Evolutionary conservation across 2,888 invertebrate genomes (phyloP), one percentile per base, ranked within the genome.

Genomic region (Protonemura montana): DNA sequence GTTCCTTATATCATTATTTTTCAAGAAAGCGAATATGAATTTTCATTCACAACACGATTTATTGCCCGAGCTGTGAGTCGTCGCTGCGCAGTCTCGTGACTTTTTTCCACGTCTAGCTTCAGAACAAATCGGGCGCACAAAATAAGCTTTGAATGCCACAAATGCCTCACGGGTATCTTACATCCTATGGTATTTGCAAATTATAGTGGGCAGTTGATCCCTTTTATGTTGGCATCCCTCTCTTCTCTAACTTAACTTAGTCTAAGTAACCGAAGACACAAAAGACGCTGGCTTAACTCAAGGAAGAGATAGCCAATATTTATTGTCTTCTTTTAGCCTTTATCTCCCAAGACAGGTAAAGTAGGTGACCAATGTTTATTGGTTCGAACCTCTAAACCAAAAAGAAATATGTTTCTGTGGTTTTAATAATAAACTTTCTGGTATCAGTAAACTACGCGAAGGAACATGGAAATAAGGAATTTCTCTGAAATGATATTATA

Each of bases 171-270:
- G 59, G 21, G 59, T 59, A n/a, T n/a, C n/a, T 59, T 59, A 10
- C 59, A 21, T n/a, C n/a, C n/a, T n/a, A n/a, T 13, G 59, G 59
- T 59, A 59, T 59, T 59, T 13, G 59, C 59, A 59, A 59, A 59
- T 59, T 59, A 59, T 59, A 59, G 59, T 59, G 59, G 59, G 59
- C 59, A 59, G 59, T 59, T 59, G 59, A 59, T 59, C 59, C 59
- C 59, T 21, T 59, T 59, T 59, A 59, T 59, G 59, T 59, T 59
- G 59, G 59, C 13, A 10, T 10, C 59, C 1, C 5, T 35, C 35
- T 35, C 35, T 3, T 35, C 35, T 35, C 35, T 21, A 59, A 21
- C 59, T 59, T 59, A 59, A 59, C 59, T 59, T 59, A 2, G 21
- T 16, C 59, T 59, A 16, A 35, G 35, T 6, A 35, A 35, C 5